phyloP scores from a whole-genome alignment of 2,888 invertebrate species.

The Hedya salicella region DNA sequence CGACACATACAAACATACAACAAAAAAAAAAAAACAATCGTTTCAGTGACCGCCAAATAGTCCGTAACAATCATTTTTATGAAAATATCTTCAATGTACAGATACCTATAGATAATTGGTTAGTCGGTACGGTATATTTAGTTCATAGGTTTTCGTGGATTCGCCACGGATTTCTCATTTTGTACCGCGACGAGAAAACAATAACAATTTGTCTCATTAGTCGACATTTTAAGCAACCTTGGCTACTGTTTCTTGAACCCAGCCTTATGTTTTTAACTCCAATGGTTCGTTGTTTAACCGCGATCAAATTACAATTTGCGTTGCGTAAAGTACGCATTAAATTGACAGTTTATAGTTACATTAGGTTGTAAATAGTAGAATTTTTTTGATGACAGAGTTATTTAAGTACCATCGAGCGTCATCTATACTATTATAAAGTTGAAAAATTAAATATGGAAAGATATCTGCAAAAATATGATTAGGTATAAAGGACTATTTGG shows the following conservation, averaged over 20 bases:
- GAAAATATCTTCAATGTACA: too few species aligned
- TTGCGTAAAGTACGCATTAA: slow-evolving; percentile 3
- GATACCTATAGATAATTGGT: too few species aligned
- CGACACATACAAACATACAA: too few species aligned
- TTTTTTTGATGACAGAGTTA: too few species aligned
- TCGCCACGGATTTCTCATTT: slow-evolving; percentile 23
- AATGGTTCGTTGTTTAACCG: slow-evolving; percentile 19
- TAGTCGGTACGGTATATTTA: background rate
- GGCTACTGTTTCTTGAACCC: slow-evolving; percentile 27
- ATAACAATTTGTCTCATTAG: slow-evolving; percentile 28
- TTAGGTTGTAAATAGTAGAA: background rate
- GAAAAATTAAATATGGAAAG: too few species aligned
- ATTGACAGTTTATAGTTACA: slow-evolving; percentile 7
- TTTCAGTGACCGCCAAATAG: too few species aligned
- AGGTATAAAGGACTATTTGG: too few species aligned
- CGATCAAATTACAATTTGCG: slow-evolving; percentile 37
- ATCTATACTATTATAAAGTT: too few species aligned
- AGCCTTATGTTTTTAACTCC: slow-evolving; percentile 29
- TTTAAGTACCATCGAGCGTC: too few species aligned
- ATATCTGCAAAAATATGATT: too few species aligned
- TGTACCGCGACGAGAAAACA: slow-evolving; percentile 9
- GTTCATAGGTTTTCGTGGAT: slow-evolving; percentile 2
- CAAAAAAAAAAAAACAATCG: too few species aligned
- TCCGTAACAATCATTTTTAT: too few species aligned
- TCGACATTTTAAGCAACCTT: slow-evolving; percentile 31